Percentiles rank a stretch among this genome's conserved stretches.
Conservation (phyloP, 2,888 invertebrate genomes). For the Chymomyza amoena region DNA sequence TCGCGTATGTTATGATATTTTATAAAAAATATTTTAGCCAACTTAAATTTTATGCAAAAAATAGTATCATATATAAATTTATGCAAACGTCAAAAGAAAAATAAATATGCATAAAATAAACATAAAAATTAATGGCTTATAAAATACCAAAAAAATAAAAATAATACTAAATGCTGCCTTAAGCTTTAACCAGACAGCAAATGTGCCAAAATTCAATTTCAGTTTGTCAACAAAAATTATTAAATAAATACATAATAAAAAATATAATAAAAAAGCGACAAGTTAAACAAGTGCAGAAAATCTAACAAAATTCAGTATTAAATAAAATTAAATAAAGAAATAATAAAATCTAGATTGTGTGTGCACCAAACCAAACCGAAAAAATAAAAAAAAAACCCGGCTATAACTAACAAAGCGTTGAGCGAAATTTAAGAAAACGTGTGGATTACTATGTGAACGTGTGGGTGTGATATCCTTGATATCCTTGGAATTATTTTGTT, state of each 20-base stretch:
- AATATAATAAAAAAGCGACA: constrained; percentile 6
- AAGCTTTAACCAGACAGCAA: not conserved
- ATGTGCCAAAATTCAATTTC: constrained; percentile 24
- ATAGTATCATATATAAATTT: not conserved
- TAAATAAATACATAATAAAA: constrained; percentile 8
- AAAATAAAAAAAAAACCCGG: constrained; percentile 3
- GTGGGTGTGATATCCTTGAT: constrained; percentile 14
- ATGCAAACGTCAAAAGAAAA: not conserved
- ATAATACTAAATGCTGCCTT: not conserved
- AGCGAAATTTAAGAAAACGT: constrained; percentile 38
- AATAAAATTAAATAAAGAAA: constrained; percentile 20
- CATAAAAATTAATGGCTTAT: not conserved
- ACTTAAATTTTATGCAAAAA: not conserved
- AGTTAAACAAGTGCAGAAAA: constrained; percentile 4
- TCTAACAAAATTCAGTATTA: constrained; percentile 9
- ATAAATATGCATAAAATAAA: not conserved
- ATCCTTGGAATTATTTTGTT: not conserved
- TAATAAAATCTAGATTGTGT: constrained; percentile 3
- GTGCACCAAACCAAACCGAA: not conserved
- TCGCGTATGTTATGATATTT: not conserved
- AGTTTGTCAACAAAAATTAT: constrained; percentile 13
- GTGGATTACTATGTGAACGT: constrained; percentile 35
- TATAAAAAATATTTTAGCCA: not conserved
- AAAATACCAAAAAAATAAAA: constrained; percentile 8
- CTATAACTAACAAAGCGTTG: constrained; percentile 46